Evolutionary conservation across 2,113 vertebrate genomes (phyloP).

Genomic region (Ptilonorhynchus violaceus): DNA sequence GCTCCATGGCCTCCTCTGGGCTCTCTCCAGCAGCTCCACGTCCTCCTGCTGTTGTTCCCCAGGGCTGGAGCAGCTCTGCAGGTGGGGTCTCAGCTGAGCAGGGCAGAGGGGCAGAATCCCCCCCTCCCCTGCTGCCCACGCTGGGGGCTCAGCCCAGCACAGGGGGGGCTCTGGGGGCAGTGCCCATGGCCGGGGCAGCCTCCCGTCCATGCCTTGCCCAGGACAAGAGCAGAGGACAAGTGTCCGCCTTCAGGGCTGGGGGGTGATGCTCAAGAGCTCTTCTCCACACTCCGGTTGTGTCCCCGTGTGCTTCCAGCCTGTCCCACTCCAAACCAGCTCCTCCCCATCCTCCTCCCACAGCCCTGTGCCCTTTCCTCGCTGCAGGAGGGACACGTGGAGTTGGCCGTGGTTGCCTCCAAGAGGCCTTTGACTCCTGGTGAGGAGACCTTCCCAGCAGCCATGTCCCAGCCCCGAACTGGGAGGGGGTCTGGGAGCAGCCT

Average conservation of each 20-base stretch:
- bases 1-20: not conserved
- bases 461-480: fast-evolving
- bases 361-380: not conserved
- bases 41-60: not conserved
- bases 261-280: not conserved
- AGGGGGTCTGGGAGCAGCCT: fast-evolving
- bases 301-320: fast-evolving
- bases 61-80: not conserved
- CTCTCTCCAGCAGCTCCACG: not conserved
- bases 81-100: not conserved
- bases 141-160: not conserved
- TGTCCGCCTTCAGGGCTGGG: not conserved
- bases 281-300: not conserved
- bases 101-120: not conserved
- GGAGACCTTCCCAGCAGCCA: fast-evolving
- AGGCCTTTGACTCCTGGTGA: fast-evolving
- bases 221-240: fast-evolving
- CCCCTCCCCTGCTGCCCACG: not conserved
- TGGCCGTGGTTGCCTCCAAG: fast-evolving
- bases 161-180: not conserved
- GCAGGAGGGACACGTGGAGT: fast-evolving
- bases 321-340: not conserved
- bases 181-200: not conserved
- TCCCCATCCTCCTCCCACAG: not conserved
- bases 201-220: not conserved